A percentile compares a stretch with the other conserved stretches of the same genome.
Conservation (phyloP, 1,140 invertebrate species). For the Odontomachus brunneus region DNA sequence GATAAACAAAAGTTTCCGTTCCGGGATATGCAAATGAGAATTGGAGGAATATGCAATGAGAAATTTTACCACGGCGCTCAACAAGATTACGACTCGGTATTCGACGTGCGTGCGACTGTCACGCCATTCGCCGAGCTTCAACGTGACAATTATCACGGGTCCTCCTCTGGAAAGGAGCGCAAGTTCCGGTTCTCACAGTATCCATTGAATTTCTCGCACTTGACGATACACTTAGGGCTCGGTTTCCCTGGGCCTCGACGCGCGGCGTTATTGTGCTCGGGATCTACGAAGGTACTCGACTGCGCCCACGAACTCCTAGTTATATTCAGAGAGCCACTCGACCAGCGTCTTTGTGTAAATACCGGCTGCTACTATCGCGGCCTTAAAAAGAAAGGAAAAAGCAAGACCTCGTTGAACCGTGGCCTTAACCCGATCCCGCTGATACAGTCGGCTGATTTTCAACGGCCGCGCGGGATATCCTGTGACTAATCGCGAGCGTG, state of each 20-base stretch:
- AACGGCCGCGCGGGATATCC: slow-evolving; percentile 64
- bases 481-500: slow-evolving; percentile 60
- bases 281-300: slow-evolving; percentile 2
- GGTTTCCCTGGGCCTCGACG: slow-evolving; percentile 18
- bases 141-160: background rate
- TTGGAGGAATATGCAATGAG: too few relatives aligned
- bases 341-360: slow-evolving; percentile 26
- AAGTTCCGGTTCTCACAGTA: slow-evolving; percentile 30
- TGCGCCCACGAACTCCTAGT: slow-evolving; percentile 34
- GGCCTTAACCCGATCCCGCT: slow-evolving; percentile 65
- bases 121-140: background rate
- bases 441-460: slow-evolving; percentile 55
- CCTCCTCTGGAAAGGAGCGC: background rate
- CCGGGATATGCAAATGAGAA: too few relatives aligned
- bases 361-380: slow-evolving; percentile 36
- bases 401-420: slow-evolving; percentile 40
- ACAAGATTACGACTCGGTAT: too few relatives aligned
- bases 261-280: background rate
- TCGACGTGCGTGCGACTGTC: too few relatives aligned
- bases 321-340: slow-evolving; percentile 39
- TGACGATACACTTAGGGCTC: background rate
- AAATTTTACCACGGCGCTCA: too few relatives aligned
- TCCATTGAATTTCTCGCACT: slow-evolving; percentile 21
- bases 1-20: too few relatives aligned
- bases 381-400: slow-evolving; percentile 9